These are phyloP conservation scores for Nomada flava DNA, from an alignment of 2,888 invertebrate genomes.

Conservation along the genomic window DNA sequence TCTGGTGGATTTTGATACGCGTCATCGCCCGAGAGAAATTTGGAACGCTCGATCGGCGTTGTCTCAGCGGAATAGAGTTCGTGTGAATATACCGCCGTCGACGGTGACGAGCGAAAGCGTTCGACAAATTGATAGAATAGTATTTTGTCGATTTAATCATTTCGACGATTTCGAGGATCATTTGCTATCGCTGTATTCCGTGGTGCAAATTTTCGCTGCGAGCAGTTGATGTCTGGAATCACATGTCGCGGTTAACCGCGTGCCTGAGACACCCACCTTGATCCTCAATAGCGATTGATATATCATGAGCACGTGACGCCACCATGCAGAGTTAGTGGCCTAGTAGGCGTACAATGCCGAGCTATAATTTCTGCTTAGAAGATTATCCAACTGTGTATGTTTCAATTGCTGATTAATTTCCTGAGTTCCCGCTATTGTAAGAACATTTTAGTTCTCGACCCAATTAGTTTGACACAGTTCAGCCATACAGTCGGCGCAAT, in stretches of 20 bases:
- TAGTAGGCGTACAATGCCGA: not conserved
- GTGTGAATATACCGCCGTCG: not conserved
- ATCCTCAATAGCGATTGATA: slow-evolving; percentile 12
- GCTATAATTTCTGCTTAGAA: not conserved
- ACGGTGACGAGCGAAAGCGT: not conserved
- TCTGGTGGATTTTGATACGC: slow-evolving; percentile 13
- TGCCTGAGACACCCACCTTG: not conserved
- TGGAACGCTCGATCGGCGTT: not conserved
- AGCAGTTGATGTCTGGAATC: not conserved
- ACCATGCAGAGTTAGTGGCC: not conserved
- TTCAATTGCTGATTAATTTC: not conserved
- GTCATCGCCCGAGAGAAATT: not conserved
- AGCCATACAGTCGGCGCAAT: not conserved
- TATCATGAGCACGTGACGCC: slow-evolving; percentile 5
- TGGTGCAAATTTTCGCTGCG: not conserved
- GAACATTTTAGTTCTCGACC: not conserved
- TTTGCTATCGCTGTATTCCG: too few species aligned
- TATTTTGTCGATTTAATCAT: not conserved
- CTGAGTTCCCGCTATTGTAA: not conserved
- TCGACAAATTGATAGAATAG: not conserved
- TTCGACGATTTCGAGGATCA: too few species aligned
- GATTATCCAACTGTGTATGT: not conserved
- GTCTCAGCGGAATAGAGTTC: slow-evolving; percentile 9
- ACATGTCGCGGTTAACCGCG: slow-evolving; percentile 17
- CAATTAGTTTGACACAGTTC: slow-evolving; percentile 9